phyloP scores from a whole-genome alignment of 2,113 vertebrate species.

The Scatophagus argus region DNA sequence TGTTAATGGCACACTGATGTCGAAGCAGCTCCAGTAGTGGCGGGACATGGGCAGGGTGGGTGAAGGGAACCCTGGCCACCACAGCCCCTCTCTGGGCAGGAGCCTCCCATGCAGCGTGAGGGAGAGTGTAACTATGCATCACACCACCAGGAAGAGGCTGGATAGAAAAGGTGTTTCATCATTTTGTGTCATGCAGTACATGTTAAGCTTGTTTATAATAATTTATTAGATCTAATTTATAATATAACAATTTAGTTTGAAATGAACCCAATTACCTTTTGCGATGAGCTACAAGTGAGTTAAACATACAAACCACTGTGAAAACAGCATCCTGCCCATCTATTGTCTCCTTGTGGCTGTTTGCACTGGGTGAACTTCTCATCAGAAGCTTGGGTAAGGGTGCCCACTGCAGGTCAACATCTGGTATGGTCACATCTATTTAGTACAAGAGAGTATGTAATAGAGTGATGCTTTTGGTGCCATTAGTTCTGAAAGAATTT shows the following conservation, averaged over 20 bases:
- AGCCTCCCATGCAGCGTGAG: slow-evolving; percentile 63
- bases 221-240: no score
- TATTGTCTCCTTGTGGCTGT: not conserved
- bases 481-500: not conserved
- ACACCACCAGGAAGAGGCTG: slow-evolving; percentile 83
- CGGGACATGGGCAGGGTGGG: slow-evolving; percentile 84
- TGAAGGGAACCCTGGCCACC: slow-evolving; percentile 85
- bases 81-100: slow-evolving; percentile 68
- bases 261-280: not conserved
- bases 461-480: not conserved
- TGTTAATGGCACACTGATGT: slow-evolving; percentile 85
- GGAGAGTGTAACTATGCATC: slow-evolving; percentile 83
- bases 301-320: slow-evolving; percentile 65
- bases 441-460: not conserved
- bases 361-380: slow-evolving; percentile 17
- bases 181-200: not conserved
- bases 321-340: slow-evolving; percentile 53
- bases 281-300: not conserved
- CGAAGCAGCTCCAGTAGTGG: slow-evolving; percentile 84
- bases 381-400: slow-evolving; percentile 77
- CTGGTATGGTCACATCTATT: slow-evolving; percentile 63
- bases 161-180: not conserved
- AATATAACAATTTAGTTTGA: not conserved
- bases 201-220: not conserved
- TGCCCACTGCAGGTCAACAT: slow-evolving; percentile 79